A percentile compares a stretch with the other conserved stretches of the same genome.
phyloP scores from a whole-genome alignment of 1,140 invertebrate species.

The Ceratosolen solmsi region DNA sequence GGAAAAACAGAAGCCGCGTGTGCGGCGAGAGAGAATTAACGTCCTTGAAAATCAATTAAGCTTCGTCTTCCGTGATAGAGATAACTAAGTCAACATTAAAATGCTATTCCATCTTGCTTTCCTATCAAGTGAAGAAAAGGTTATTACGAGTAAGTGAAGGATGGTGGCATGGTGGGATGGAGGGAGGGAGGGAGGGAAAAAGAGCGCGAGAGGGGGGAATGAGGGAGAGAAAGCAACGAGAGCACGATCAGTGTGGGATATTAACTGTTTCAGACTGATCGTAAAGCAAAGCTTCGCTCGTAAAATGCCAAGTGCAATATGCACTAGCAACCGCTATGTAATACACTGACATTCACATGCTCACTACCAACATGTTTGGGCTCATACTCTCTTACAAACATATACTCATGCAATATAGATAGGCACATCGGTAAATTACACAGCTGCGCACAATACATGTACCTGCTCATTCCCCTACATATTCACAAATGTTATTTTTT shows the following conservation, averaged over 20 bases:
- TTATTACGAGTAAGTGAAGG: background rate
- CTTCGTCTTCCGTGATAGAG: conserved; percentile 17
- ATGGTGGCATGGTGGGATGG: no score
- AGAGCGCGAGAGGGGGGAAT: background rate
- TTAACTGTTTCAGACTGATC: conserved; percentile 51
- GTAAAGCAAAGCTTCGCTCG: conserved; percentile 49
- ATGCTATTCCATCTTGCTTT: background rate
- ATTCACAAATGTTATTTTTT: background rate
- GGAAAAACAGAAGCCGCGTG: conserved; percentile 6
- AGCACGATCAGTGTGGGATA: conserved; percentile 39
- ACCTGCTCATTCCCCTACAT: background rate
- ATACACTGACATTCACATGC: background rate
- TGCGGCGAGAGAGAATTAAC: conserved; percentile 2
- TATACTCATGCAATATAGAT: no score
- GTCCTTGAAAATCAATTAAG: conserved; percentile 40
- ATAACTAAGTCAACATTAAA: conserved; percentile 16
- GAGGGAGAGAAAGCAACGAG: conserved; percentile 9
- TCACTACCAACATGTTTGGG: background rate
- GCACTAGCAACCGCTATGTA: background rate
- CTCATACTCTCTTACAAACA: no score
- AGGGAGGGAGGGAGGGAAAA: conserved; percentile 1
- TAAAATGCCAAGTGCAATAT: conserved; percentile 26
- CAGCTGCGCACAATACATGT: background rate
- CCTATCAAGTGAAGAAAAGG: background rate
- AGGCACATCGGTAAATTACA: no score